Evolutionary conservation across 2,888 invertebrate species (phyloP).

Genomic region (Kuschelorhynchus macadamiae): DNA sequence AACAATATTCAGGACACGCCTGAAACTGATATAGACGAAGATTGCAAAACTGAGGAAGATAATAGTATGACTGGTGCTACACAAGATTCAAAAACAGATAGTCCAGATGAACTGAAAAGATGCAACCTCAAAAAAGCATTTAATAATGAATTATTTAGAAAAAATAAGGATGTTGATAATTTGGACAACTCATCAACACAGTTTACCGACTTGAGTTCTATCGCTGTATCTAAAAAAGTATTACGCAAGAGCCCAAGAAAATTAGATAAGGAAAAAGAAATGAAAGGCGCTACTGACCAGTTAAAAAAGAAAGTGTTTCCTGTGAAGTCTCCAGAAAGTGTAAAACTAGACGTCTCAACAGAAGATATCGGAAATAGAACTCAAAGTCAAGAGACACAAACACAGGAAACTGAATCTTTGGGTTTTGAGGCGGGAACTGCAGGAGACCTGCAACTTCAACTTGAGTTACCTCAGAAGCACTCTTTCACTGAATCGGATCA

Average conservation of each 20-base stretch:
- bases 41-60: too few relatives aligned
- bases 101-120: too few relatives aligned
- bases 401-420: slow-evolving; percentile 41
- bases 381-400: slow-evolving; percentile 49
- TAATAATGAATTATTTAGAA: too few relatives aligned
- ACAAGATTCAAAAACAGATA: too few relatives aligned
- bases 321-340: background rate
- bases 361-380: slow-evolving; percentile 4
- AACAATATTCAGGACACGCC: too few relatives aligned
- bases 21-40: too few relatives aligned
- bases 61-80: too few relatives aligned
- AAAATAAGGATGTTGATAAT: too few relatives aligned
- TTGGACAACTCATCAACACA: too few relatives aligned
- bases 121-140: too few relatives aligned
- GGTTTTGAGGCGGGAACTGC: slow-evolving; percentile 12
- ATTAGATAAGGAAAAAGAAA: background rate
- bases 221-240: background rate
- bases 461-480: slow-evolving; percentile 54
- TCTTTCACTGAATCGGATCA: slow-evolving; percentile 59
- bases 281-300: background rate
- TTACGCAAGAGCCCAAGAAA: background rate
- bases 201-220: too few relatives aligned
- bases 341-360: background rate
- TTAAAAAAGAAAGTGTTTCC: slow-evolving; percentile 7
- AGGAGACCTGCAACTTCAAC: slow-evolving; percentile 40